A percentile compares a stretch with the other conserved stretches of the same genome.
Evolutionary conservation across 2,888 invertebrate species (phyloP).

Genomic region (Chrysomela aeneicollis): DNA sequence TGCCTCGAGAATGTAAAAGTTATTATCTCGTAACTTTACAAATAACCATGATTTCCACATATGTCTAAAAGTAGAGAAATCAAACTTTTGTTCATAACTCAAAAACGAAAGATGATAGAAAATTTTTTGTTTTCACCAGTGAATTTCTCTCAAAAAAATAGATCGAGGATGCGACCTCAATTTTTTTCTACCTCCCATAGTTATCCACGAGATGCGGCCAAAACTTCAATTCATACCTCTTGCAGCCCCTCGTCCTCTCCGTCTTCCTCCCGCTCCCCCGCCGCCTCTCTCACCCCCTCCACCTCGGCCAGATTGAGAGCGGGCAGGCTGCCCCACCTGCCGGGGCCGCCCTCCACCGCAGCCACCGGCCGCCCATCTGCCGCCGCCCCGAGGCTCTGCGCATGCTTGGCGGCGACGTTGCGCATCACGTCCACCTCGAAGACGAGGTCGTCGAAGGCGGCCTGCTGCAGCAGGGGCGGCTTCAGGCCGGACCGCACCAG

Average conservation of each 20-base stretch:
- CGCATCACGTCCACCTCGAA: constrained; percentile 86
- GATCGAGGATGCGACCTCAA: too few relatives aligned
- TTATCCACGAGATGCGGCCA: too few relatives aligned
- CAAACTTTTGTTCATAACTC: too few relatives aligned
- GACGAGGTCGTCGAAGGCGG: constrained; percentile 82
- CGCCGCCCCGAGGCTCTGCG: constrained; percentile 56
- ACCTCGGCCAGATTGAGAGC: constrained; percentile 51
- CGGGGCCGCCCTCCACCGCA: constrained; percentile 52
- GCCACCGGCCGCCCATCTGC: constrained; percentile 60
- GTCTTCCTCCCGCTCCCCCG: constrained; percentile 44
- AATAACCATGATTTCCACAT: too few relatives aligned
- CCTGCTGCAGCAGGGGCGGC: constrained; percentile 85
- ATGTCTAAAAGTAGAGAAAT: too few relatives aligned
- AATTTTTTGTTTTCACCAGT: too few relatives aligned
- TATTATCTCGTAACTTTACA: too few relatives aligned
- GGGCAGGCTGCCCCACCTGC: constrained; percentile 57
- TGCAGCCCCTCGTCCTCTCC: constrained; percentile 56
- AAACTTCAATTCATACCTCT: too few relatives aligned
- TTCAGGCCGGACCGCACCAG: constrained; percentile 71
- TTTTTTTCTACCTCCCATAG: too few relatives aligned
- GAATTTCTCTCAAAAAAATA: too few relatives aligned
- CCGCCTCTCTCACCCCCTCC: constrained; percentile 42
- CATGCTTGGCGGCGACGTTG: constrained; percentile 73
- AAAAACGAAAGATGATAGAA: too few relatives aligned
- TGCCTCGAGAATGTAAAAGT: too few relatives aligned